phyloP scores from a whole-genome alignment of 2,888 invertebrate genomes.

The Shargacucullia verbasci region DNA sequence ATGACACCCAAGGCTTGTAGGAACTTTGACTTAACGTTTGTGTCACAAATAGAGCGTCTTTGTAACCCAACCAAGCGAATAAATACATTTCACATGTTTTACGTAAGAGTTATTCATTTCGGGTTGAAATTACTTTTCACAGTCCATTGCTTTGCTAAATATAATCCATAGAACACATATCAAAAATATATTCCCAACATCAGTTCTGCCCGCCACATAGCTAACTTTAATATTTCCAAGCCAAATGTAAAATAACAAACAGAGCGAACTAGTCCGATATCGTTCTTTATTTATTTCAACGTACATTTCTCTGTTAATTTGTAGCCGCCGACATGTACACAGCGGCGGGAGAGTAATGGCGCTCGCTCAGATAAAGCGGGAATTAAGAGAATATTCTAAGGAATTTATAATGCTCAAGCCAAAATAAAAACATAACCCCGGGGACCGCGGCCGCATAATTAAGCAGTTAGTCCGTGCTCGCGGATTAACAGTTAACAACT shows the following conservation, averaged over 20 bases:
- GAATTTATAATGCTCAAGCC: constrained; percentile 76
- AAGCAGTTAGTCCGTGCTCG: constrained; percentile 77
- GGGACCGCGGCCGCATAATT: constrained; percentile 76
- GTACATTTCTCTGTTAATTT: constrained; percentile 39
- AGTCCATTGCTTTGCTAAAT: too few species aligned
- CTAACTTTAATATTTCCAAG: constrained; percentile 4
- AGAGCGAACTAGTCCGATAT: constrained; percentile 7
- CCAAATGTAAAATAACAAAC: constrained; percentile 17
- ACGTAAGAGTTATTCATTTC: too few species aligned
- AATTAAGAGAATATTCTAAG: constrained; percentile 74
- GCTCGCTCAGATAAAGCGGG: constrained; percentile 62
- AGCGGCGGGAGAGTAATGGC: constrained; percentile 44
- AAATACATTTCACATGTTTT: too few species aligned
- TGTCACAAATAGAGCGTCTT: background rate
- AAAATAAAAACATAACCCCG: constrained; percentile 80
- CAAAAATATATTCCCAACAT: constrained; percentile 6
- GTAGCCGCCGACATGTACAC: constrained; percentile 36
- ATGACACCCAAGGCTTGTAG: constrained; percentile 4
- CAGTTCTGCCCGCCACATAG: background rate
- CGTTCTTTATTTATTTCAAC: constrained; percentile 28
- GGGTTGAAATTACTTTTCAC: too few species aligned
- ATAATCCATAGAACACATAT: constrained; percentile 10
- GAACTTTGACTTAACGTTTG: background rate
- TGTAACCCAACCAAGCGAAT: too few species aligned
- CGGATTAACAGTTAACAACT: constrained; percentile 66